Percentiles rank a stretch among this genome's conserved stretches.
Conservation (phyloP, 2,113 vertebrate species). For the Anoplopoma fimbria region DNA sequence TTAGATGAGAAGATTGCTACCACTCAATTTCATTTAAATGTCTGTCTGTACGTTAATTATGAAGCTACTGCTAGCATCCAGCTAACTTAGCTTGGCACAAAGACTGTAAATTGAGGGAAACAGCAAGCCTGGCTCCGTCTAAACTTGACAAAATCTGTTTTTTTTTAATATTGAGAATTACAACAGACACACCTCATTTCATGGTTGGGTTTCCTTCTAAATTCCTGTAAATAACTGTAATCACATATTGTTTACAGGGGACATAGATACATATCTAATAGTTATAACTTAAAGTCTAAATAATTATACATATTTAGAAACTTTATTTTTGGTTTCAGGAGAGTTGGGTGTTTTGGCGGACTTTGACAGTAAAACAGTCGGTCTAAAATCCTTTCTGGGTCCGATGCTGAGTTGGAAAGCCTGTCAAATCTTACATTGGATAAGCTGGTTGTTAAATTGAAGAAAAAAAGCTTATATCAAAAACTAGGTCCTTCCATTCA, state of each 20-base stretch:
- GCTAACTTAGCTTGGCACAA: too few species aligned
- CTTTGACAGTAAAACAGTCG: neutral
- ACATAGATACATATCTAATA: too few species aligned
- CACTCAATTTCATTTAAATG: too few species aligned
- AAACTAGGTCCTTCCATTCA: neutral
- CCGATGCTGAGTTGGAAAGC: neutral
- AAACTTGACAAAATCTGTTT: too few species aligned
- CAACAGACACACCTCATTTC: neutral
- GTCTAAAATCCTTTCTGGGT: neutral
- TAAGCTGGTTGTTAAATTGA: too few species aligned
- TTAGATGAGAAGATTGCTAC: neutral
- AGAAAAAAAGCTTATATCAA: neutral
- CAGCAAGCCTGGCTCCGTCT: too few species aligned
- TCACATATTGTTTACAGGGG: neutral
- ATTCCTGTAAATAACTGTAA: neutral
- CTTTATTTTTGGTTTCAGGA: neutral
- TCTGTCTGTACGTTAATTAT: too few species aligned
- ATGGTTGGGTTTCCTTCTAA: too few species aligned
- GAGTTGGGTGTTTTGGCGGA: neutral
- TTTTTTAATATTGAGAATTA: neutral
- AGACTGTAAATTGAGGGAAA: too few species aligned
- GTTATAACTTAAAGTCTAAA: too few species aligned
- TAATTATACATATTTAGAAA: too few species aligned
- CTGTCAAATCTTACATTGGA: neutral
- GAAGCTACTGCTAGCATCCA: too few species aligned